Evolutionary conservation across 2,888 invertebrate species (phyloP), one percentile per base, ranked within the genome.

Genomic region (Trachelus troglodyta): DNA sequence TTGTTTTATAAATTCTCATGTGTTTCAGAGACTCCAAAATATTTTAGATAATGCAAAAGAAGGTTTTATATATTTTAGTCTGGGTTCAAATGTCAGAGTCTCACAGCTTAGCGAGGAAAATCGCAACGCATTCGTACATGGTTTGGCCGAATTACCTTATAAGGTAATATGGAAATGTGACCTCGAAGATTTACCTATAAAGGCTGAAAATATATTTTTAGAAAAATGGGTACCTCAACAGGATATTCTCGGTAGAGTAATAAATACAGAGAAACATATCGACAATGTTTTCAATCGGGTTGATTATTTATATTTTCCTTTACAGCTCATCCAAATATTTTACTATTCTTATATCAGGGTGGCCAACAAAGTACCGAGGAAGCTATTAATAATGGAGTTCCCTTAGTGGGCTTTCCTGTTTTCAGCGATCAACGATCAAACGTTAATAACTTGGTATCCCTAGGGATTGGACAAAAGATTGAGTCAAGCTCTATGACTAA

Each of bases 31-130:
- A 23, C 23, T 56, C 4, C 0, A 56, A 23, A 35, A 73, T 11
- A 77, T 84, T 35, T 15, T 87, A 30, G 82, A 84, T 31, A 74
- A 80, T n/a, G 81, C 86, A 9, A 77, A 69, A 0, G 35, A 83
- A n/a, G 87, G 87, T 11, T 85, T 87, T 35, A 82, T 88, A 33
- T 88, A 83, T 30, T 81, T 88, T 9, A 86, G 84, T 75, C 68
- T 88, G 69, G 87, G 87, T 1, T 77, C 82, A 4, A 85, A 81
- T 73, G 35, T 80, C 23, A 75, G 76, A 6, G 78, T 83, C 33
- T 69, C 76, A 1, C 3, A 73, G 15, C 68, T 69, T 11, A 82
- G 33, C 9, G 1, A 31, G 0, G 4, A 79, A 3, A 34, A 80
- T 4, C 75, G 75, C 69, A 71, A 78, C 12, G 37, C 76, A 12